A percentile compares a stretch with the other conserved stretches of the same genome.
These are phyloP conservation scores for Holothuria scabra DNA, from an alignment of 53 echinoderm and acorn worm species.

Conservation along the genomic window DNA sequence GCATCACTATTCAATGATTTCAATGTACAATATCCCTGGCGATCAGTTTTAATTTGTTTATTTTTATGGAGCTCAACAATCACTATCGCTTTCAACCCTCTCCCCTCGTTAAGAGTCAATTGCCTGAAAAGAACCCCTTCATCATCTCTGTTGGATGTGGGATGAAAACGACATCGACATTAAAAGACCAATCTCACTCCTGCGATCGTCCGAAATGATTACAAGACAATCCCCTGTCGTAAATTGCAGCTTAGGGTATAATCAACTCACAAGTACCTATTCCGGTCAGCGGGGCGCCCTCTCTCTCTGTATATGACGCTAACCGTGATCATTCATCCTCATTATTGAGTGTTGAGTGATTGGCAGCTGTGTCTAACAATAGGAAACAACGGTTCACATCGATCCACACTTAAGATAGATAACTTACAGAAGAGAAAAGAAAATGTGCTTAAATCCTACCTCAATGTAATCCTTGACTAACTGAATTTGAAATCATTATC, in stretches of 20 bases:
- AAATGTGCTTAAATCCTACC: background rate
- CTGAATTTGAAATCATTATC: no score
- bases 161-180: slow-evolving; percentile 6
- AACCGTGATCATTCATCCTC: no score
- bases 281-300: slow-evolving; percentile 36
- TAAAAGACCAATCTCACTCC: slow-evolving; percentile 31
- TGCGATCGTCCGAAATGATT: background rate
- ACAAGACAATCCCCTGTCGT: background rate
- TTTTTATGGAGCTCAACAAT: background rate
- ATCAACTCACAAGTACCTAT: slow-evolving; percentile 15
- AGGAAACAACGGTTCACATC: background rate
- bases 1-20: background rate
- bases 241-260: slow-evolving; percentile 21
- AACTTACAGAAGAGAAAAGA: background rate
- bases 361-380: background rate
- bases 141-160: slow-evolving; percentile 2
- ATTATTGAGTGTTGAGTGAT: background rate
- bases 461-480: no score
- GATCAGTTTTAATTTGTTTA: slow-evolving; percentile 26
- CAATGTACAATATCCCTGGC: background rate
- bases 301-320: background rate
- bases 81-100: no score
- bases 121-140: background rate
- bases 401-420: slow-evolving; percentile 20
- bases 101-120: no score